Conservation (phyloP, 2,888 invertebrate species). For the Zaprionus obscuricornis region DNA sequence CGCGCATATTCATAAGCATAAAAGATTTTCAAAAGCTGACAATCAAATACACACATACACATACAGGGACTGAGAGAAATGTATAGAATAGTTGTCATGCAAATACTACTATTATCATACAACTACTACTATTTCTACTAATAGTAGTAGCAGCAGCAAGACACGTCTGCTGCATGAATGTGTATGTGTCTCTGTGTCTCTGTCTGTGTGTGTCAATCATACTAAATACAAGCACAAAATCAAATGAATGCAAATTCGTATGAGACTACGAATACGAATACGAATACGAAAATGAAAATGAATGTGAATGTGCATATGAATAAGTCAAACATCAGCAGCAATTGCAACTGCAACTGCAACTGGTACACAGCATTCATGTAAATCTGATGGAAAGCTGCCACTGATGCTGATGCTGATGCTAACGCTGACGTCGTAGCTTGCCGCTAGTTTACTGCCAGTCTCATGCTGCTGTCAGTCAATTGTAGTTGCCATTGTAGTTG, state of each 20-base stretch:
- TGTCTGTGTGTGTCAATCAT: too few relatives aligned
- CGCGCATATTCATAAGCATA: slow-evolving; percentile 71
- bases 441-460: too few relatives aligned
- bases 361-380: slow-evolving; percentile 19
- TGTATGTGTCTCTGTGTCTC: too few relatives aligned
- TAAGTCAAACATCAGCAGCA: slow-evolving; percentile 42
- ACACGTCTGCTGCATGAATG: too few relatives aligned
- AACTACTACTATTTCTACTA: too few relatives aligned
- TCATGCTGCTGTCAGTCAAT: slow-evolving; percentile 66
- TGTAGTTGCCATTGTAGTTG: slow-evolving; percentile 50
- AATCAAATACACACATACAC: slow-evolving; percentile 57
- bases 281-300: too few relatives aligned
- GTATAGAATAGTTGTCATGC: slow-evolving; percentile 9
- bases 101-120: too few relatives aligned
- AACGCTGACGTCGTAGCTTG: slow-evolving; percentile 14
- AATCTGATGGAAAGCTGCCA: slow-evolving; percentile 41
- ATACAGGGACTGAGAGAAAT: slow-evolving; percentile 17
- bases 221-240: too few relatives aligned
- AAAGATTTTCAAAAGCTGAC: slow-evolving; percentile 56
- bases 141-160: too few relatives aligned
- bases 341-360: slow-evolving; percentile 25
- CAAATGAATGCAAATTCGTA: slow-evolving; percentile 53
- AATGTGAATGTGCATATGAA: slow-evolving; percentile 68
- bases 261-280: too few relatives aligned
- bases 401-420: slow-evolving; percentile 20